Base-by-base conservation (phyloP, 2,888 invertebrate species). In the Copidosoma aretas region DNA sequence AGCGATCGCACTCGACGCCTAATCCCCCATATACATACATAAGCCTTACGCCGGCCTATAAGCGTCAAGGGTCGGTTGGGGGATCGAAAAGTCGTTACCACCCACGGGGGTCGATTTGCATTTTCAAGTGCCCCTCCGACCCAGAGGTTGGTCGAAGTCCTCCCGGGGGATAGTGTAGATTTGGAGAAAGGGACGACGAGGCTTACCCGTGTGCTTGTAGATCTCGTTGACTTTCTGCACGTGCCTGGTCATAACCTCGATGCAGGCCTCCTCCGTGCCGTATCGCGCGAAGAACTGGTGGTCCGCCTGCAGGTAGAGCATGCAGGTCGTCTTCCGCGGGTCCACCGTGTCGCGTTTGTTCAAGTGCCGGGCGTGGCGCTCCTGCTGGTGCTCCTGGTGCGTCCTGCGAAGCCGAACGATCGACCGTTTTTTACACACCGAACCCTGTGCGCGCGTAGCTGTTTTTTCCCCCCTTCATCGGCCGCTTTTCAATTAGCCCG, bases 251-350 rank as follows among this genome's bases (percentile, higher is more conserved):
- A 97, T 95, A 70, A 95, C 94, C 84, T 97, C 96, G 75, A 97
- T 95, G 82, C 96, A 95, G 1, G 95, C 93, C 82, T 97, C 96
- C 79, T 95, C 95, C 3, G 94, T 92, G 66, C 94, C 95, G 85
- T 97, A 95, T 85, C 95, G 91, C 81, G 95, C 92, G 85, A 93
- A 98, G 85, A 99, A 95, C 85, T 96, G 92, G 84, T 98, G 97
- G 85, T 95, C 95, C 4, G 98, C 97, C 85, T 98, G 97, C 78
- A 99, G 87, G 84, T 96, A 97, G 67, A 98, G 88, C 89, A 96
- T 93, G 81, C 98, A 98, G 0, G 97, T 96, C 51, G 94, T 95
- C 84, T 96, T 96, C 76, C 91, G 90, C 32, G 94, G 93, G 84
- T 93, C 93, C 54, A 93, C 88, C 1, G 90, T 90, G 10, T 91